phyloP scores from a whole-genome alignment of 2,797 vertebrate species.

The Artibeus jamaicensis region DNA sequence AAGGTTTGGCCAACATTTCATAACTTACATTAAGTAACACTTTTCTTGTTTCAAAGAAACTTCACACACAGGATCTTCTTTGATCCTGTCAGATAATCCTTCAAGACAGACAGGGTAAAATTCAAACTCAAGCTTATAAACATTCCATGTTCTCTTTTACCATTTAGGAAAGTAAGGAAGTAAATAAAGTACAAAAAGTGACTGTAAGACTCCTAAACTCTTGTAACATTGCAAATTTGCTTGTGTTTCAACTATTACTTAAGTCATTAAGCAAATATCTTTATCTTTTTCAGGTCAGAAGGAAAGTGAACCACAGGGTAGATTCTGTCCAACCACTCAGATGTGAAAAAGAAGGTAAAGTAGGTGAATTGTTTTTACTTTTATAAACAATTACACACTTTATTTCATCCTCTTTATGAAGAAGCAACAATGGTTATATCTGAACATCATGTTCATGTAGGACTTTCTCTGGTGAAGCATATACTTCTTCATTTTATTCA shows the following conservation, averaged over 20 bases:
- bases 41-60: background rate
- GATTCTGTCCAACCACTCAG: background rate
- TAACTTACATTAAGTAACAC: background rate
- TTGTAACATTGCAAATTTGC: background rate
- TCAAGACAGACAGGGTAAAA: background rate
- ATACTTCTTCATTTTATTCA: background rate
- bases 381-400: background rate
- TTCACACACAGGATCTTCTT: background rate
- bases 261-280: background rate
- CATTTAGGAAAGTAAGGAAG: background rate
- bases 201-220: background rate
- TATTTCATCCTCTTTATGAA: background rate
- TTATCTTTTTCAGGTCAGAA: background rate
- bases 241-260: background rate
- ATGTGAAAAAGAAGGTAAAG: background rate
- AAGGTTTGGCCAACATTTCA: background rate
- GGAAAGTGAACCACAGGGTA: background rate
- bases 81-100: background rate
- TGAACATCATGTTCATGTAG: background rate
- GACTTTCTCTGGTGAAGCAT: background rate
- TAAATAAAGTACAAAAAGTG: background rate
- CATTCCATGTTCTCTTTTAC: background rate
- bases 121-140: background rate
- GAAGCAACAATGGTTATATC: background rate
- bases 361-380: background rate